These are phyloP conservation scores for Hypotaenidia okinawae DNA, from an alignment of 2,797 vertebrate genomes.

Conservation along the genomic window DNA sequence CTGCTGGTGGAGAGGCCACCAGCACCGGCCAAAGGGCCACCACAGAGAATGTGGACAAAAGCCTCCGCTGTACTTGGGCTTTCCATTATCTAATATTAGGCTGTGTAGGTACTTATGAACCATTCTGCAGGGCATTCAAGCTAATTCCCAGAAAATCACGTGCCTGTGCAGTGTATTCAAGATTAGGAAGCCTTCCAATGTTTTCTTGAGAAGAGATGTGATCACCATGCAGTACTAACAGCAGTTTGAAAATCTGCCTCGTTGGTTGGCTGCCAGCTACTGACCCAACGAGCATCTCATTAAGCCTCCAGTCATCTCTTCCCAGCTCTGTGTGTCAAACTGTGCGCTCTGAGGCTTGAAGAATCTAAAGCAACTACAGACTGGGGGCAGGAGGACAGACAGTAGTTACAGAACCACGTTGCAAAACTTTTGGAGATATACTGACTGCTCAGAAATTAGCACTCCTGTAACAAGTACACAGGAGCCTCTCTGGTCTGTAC, in stretches of 20 bases:
- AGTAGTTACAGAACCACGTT: neutral
- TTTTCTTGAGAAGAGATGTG: neutral
- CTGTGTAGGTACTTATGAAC: neutral
- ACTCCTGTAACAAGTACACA: neutral
- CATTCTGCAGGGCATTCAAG: neutral
- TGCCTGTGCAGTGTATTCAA: neutral
- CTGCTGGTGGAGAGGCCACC: neutral
- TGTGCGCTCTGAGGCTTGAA: neutral
- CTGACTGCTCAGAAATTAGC: neutral
- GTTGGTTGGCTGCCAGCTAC: neutral
- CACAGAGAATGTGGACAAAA: neutral
- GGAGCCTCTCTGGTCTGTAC: neutral
- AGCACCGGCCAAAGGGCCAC: neutral
- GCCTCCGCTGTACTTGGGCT: neutral
- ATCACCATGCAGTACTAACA: neutral
- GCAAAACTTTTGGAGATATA: neutral
- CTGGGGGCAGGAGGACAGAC: neutral
- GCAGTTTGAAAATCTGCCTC: neutral
- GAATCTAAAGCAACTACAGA: neutral
- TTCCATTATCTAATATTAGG: neutral
- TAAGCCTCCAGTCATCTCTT: neutral
- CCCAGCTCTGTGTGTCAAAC: neutral
- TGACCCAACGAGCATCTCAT: neutral
- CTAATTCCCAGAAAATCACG: slow-evolving; percentile 13
- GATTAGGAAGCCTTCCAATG: neutral